Evolutionary conservation across 2,113 vertebrate genomes (phyloP).

Genomic region (Ciconia stormi): DNA sequence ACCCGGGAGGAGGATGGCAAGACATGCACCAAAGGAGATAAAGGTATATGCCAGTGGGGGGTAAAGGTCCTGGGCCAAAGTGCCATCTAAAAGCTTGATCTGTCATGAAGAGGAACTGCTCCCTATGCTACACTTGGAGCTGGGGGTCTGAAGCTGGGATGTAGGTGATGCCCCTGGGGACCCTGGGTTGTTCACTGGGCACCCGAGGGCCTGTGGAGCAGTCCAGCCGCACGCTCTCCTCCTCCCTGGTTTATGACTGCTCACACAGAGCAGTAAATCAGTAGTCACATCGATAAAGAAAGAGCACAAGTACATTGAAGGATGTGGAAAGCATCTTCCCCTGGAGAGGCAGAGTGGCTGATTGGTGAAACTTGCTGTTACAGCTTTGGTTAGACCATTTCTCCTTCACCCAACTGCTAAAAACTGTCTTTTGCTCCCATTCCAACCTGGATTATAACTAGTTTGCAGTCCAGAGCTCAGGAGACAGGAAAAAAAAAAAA

Average conservation of each 20-base stretch:
- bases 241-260: neutral
- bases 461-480: neutral
- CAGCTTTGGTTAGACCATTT: neutral
- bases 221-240: fast-evolving
- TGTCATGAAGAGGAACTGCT: neutral
- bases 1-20: slow-evolving; percentile 85
- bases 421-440: fast-evolving
- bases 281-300: neutral
- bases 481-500: neutral
- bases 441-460: neutral
- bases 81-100: fast-evolving
- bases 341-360: neutral
- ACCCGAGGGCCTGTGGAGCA: neutral
- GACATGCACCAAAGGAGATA: slow-evolving; percentile 88
- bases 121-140: fast-evolving
- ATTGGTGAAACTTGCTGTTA: neutral
- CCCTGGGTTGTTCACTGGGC: fast-evolving
- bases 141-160: neutral
- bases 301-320: neutral
- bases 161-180: neutral
- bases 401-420: neutral
- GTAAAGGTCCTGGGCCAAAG: neutral
- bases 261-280: neutral
- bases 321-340: neutral
- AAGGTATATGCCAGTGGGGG: slow-evolving; percentile 69